Percentiles rank a stretch among this genome's conserved stretches.
Evolutionary conservation across 2,888 invertebrate genomes (phyloP).

Genomic region (Phlogophora meticulosa): DNA sequence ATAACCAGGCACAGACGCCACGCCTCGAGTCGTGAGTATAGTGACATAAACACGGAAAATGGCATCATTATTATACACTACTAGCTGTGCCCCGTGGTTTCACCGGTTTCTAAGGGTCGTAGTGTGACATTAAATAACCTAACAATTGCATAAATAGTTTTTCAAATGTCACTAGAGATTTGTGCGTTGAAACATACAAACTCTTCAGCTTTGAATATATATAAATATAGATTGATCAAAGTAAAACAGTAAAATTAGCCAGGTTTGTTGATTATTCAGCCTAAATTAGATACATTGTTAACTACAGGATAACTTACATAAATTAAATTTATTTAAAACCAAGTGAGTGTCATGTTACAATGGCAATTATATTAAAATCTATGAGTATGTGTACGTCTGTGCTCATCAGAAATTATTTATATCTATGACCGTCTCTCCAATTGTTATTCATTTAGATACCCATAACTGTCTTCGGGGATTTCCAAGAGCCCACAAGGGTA

Average conservation of each 20-base stretch:
- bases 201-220: too few relatives aligned
- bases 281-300: background rate
- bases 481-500: constrained; percentile 11
- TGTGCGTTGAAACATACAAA: too few relatives aligned
- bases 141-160: too few relatives aligned
- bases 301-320: background rate
- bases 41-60: constrained; percentile 33
- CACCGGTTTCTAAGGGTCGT: too few relatives aligned
- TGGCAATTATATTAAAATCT: constrained; percentile 7
- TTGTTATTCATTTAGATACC: background rate
- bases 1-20: constrained; percentile 39
- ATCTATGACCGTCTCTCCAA: background rate
- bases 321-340: background rate
- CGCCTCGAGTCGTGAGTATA: background rate
- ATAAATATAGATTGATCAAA: constrained; percentile 7
- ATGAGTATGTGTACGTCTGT: background rate
- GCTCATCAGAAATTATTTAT: background rate
- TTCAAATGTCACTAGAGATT: too few relatives aligned
- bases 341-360: background rate
- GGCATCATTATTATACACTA: constrained; percentile 25
- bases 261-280: background rate
- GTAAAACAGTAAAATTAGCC: background rate
- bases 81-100: too few relatives aligned
- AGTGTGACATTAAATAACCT: too few relatives aligned
- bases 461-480: constrained; percentile 3